A percentile compares a stretch with the other conserved stretches of the same genome.
phyloP scores from a whole-genome alignment of 2,888 invertebrate species.

The Masnerella sp. region DNA sequence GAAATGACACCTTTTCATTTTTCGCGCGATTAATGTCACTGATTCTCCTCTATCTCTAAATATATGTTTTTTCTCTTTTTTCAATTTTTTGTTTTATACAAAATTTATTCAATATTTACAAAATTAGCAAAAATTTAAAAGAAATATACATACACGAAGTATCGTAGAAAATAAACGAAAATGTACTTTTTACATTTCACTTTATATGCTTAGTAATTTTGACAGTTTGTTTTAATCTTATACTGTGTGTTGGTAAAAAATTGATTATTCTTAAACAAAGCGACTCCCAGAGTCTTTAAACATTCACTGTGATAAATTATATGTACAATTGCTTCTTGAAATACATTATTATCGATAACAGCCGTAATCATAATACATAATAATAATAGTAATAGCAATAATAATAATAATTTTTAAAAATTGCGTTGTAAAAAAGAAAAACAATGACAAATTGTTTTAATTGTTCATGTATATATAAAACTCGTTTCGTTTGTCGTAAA shows the following conservation, averaged over 20 bases:
- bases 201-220: slow-evolving; percentile 15
- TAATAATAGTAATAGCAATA: slow-evolving; percentile 7
- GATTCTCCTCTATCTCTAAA: slow-evolving; percentile 41
- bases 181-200: slow-evolving; percentile 30
- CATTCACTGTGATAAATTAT: slow-evolving; percentile 37
- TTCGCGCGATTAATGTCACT: slow-evolving; percentile 32
- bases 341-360: slow-evolving; percentile 3
- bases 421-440: slow-evolving; percentile 8
- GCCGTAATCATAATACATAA: not conserved
- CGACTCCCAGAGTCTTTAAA: slow-evolving; percentile 18
- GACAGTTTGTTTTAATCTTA: no score
- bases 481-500: slow-evolving; percentile 38
- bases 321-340: slow-evolving; percentile 31
- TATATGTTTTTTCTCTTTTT: slow-evolving; percentile 38
- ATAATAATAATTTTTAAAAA: no score
- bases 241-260: slow-evolving; percentile 15
- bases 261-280: slow-evolving; percentile 16
- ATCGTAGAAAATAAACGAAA: slow-evolving; percentile 40
- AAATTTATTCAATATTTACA: slow-evolving; percentile 60
- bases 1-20: slow-evolving; percentile 6
- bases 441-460: not conserved
- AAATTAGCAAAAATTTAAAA: slow-evolving; percentile 56
- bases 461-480: slow-evolving; percentile 48
- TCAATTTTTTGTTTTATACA: slow-evolving; percentile 51
- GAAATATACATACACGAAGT: slow-evolving; percentile 58